A percentile compares a stretch with the other conserved stretches of the same genome.
phyloP scores from a whole-genome alignment of 2,888 invertebrate genomes.

The Drosophila silvestris region DNA sequence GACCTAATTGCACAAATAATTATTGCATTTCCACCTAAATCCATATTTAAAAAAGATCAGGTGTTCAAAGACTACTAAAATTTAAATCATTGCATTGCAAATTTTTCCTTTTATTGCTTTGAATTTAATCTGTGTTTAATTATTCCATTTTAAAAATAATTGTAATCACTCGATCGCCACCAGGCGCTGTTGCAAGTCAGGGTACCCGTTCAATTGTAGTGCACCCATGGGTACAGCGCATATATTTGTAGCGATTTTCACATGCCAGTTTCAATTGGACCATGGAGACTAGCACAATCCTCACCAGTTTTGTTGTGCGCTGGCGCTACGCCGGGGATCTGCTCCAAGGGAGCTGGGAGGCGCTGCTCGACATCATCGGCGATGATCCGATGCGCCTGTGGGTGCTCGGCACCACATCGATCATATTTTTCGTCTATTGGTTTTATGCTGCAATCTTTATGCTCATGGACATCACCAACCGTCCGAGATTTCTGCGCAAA shows the following conservation, averaged over 20 bases:
- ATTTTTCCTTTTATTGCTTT: neutral
- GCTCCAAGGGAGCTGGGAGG: slow-evolving; percentile 91
- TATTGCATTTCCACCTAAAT: too few species aligned
- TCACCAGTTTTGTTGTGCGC: slow-evolving; percentile 84
- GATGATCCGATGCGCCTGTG: slow-evolving; percentile 88
- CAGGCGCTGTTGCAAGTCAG: neutral
- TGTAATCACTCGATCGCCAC: neutral
- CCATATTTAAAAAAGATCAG: neutral
- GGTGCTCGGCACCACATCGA: slow-evolving; percentile 87
- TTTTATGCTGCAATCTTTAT: slow-evolving; percentile 90
- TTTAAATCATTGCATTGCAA: neutral
- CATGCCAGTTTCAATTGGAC: slow-evolving; percentile 26
- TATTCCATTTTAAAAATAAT: neutral
- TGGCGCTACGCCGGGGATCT: slow-evolving; percentile 89
- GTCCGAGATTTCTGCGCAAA: slow-evolving; percentile 88
- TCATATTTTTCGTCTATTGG: slow-evolving; percentile 90
- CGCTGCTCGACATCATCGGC: slow-evolving; percentile 87
- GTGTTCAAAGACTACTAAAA: neutral
- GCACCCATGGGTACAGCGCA: slow-evolving; percentile 1
- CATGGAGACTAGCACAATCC: slow-evolving; percentile 35
- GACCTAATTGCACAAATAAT: neutral
- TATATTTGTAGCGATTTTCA: neutral
- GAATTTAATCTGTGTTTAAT: neutral
- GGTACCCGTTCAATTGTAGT: slow-evolving; percentile 11
- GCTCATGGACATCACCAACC: slow-evolving; percentile 89